Conservation (phyloP, 2,113 vertebrate species). For the Oreocharis arfaki region DNA sequence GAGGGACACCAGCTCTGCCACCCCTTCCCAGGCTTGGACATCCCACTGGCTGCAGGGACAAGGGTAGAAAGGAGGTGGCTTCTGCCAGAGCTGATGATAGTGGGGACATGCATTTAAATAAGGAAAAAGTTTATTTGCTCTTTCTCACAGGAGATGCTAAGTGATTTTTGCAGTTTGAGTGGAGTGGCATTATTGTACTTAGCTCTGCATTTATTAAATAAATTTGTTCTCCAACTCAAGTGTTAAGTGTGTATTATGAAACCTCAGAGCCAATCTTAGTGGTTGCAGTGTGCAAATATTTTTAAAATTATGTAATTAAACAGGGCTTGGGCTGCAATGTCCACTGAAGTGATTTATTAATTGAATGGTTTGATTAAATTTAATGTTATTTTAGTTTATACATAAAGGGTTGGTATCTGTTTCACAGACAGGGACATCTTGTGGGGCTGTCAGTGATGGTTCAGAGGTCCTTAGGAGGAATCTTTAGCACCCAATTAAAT, state of each 20-base stretch:
- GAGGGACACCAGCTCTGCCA: background rate
- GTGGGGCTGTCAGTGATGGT: slow-evolving; percentile 33
- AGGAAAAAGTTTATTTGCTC: slow-evolving; percentile 71
- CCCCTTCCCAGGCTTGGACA: rapidly evolving
- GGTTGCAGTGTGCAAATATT: slow-evolving; percentile 78
- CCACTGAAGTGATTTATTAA: slow-evolving; percentile 79
- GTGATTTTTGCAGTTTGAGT: slow-evolving; percentile 74
- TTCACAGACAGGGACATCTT: slow-evolving; percentile 52
- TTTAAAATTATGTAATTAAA: slow-evolving; percentile 80
- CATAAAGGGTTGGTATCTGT: slow-evolving; percentile 54
- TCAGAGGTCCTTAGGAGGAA: slow-evolving; percentile 64
- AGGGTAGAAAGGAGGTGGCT: background rate
- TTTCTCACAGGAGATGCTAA: slow-evolving; percentile 66
- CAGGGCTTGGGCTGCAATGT: slow-evolving; percentile 66
- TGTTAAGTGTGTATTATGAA: slow-evolving; percentile 78
- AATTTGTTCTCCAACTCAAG: slow-evolving; percentile 77
- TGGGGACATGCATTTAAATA: background rate
- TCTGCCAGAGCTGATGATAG: background rate
- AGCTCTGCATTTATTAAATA: slow-evolving; percentile 79
- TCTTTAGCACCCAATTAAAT: slow-evolving; percentile 70
- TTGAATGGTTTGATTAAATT: slow-evolving; percentile 77
- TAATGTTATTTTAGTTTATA: slow-evolving; percentile 73
- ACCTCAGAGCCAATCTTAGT: slow-evolving; percentile 71
- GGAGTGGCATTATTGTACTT: slow-evolving; percentile 71
- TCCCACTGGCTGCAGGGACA: background rate